Base-by-base conservation (phyloP, 2,888 invertebrate genomes). In the Ophion ventricosus region DNA sequence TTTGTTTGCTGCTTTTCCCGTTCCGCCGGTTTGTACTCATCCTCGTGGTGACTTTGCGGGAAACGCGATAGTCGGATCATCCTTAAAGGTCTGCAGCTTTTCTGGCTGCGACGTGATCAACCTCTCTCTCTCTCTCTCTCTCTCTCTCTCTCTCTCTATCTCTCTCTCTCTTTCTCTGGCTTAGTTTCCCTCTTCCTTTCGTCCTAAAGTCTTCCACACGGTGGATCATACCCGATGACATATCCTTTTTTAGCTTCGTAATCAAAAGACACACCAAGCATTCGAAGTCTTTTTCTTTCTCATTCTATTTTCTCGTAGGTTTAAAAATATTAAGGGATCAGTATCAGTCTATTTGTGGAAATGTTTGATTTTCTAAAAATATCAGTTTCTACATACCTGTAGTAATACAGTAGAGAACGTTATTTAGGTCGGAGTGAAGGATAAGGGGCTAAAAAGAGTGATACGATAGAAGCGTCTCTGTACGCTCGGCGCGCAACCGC, bases 51-150 rank as follows among this genome's bases (percentile, higher is more conserved):
- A 25, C n/a, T 43, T 7, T 74, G 57, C 61, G 29, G 70, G 49
- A 75, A 49, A 75, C 43, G 66, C 26, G 54, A 49, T 26, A 59
- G 57, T 26, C 8, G 14, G 56, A 72, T 82, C 67, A 43, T 49
- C 56, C 54, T 59, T 23, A 20, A 64, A 64, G 11, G 59, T 82
- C 67, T 70, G 23, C 29, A 56, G 49, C 59, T 66, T 26, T 43
- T 40, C 17, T n/a, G 23, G 26, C 49, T 67, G n/a, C 73, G 49
- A 56, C 73, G 23, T 59, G 73, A 69, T 67, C 74, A 66, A 56
- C 59, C 70, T 29, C 54, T 43, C 11, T 54, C 7, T 43, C 14
- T n/a, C n/a, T n/a, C 70, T 29, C 54, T 43, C 11, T 54, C 7
- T 43, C 14, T n/a, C n/a, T n/a, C 70, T 29, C 54, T 43, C 11